Evolutionary conservation across 1,140 invertebrate genomes (phyloP).

Genomic region (Berghia stephanieae): DNA sequence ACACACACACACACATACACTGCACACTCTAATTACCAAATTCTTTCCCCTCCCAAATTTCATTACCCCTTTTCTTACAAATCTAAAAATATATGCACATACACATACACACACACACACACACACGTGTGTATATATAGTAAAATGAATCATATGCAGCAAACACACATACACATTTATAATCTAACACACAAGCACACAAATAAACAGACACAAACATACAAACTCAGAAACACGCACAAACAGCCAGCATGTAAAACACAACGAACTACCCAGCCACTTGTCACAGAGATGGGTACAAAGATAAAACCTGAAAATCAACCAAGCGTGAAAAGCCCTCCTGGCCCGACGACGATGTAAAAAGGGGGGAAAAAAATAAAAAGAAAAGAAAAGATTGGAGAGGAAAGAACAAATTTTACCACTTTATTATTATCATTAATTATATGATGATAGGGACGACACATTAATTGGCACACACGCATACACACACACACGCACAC

Average conservation of each 20-base stretch:
- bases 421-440: no score
- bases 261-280: no score
- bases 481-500: no score
- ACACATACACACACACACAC: conserved; percentile 15
- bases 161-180: conserved; percentile 1
- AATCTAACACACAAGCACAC: background rate
- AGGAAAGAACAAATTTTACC: background rate
- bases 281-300: no score
- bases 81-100: background rate
- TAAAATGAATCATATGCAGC: no score
- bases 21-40: background rate
- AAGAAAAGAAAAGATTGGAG: background rate
- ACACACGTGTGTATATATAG: no score
- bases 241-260: no score
- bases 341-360: background rate
- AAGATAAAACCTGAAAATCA: no score
- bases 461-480: no score
- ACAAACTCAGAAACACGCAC: no score
- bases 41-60: background rate
- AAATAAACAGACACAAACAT: conserved; percentile 5
- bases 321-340: background rate
- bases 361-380: background rate
- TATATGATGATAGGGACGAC: no score
- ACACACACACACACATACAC: conserved; percentile 2
- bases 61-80: no score